Conservation (phyloP, 1,140 invertebrate genomes). For the Trichoplusia ni region DNA sequence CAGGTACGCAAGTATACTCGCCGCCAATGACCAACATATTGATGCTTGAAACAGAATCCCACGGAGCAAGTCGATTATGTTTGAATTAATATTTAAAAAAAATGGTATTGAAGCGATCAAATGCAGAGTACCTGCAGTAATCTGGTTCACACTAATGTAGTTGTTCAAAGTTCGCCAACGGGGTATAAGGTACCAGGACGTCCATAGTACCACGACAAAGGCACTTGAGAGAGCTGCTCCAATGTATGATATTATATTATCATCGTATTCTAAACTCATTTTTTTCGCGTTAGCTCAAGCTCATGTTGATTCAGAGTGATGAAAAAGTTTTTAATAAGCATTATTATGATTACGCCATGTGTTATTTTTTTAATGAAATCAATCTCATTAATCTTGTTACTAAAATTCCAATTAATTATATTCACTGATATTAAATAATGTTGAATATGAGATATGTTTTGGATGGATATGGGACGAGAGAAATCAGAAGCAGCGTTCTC, state of each 20-base stretch:
- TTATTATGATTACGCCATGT: too few relatives aligned
- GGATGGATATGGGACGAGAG: too few relatives aligned
- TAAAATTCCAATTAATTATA: too few relatives aligned
- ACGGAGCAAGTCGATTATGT: neutral
- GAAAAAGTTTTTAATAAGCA: too few relatives aligned
- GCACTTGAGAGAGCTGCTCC: neutral
- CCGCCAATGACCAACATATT: constrained; percentile 10
- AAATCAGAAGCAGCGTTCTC: too few relatives aligned
- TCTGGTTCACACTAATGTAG: constrained; percentile 21
- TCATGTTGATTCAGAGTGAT: too few relatives aligned
- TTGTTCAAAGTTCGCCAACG: constrained; percentile 24
- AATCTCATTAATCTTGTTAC: too few relatives aligned
- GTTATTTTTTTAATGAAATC: too few relatives aligned
- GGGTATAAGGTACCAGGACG: constrained; percentile 15
- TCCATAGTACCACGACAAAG: neutral
- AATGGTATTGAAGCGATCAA: neutral
- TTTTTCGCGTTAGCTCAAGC: too few relatives aligned
- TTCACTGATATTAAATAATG: too few relatives aligned
- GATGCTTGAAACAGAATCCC: neutral
- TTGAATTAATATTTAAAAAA: neutral
- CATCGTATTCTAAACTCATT: neutral
- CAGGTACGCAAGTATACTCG: constrained; percentile 6
- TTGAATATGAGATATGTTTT: too few relatives aligned
- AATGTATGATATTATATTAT: neutral
- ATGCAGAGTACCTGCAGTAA: neutral